These are phyloP conservation scores for Serrognathus titanus DNA, from an alignment of 2,888 invertebrate genomes.

Conservation along the genomic window DNA sequence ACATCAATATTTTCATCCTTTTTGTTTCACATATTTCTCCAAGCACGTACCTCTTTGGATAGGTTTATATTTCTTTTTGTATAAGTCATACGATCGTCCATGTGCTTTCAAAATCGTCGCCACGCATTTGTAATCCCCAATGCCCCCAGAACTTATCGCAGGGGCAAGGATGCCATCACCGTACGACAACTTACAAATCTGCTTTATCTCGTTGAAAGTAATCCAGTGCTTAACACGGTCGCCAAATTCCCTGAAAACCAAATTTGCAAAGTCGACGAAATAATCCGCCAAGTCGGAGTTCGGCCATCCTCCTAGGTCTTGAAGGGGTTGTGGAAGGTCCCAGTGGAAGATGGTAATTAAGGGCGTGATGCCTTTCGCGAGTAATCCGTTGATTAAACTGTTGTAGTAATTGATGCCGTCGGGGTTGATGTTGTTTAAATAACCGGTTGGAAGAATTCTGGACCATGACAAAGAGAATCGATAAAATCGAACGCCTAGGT, in stretches of 20 bases:
- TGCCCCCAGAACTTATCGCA: slow-evolving; percentile 47
- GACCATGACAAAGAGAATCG: slow-evolving; percentile 66
- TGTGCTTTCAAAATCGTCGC: slow-evolving; percentile 65
- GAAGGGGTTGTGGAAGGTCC: slow-evolving; percentile 59
- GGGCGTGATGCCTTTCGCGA: slow-evolving; percentile 54
- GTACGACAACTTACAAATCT: slow-evolving; percentile 35
- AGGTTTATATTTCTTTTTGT: slow-evolving; percentile 50
- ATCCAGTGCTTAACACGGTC: slow-evolving; percentile 35
- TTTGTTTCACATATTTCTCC: too few species aligned
- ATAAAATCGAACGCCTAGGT: slow-evolving; percentile 57
- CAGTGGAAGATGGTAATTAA: slow-evolving; percentile 63
- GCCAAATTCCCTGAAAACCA: slow-evolving; percentile 52
- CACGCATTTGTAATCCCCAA: slow-evolving; percentile 60
- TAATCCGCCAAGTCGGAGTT: slow-evolving; percentile 59
- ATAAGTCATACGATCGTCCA: slow-evolving; percentile 59
- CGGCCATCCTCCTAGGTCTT: slow-evolving; percentile 62
- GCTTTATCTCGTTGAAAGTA: slow-evolving; percentile 24
- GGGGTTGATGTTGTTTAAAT: slow-evolving; percentile 55
- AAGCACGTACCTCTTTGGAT: slow-evolving; percentile 31
- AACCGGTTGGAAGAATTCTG: slow-evolving; percentile 60
- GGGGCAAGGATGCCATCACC: slow-evolving; percentile 38
- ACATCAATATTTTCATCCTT: slow-evolving; percentile 39
- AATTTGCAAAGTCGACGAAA: slow-evolving; percentile 58
- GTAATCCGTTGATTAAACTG: slow-evolving; percentile 57
- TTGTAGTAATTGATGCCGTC: slow-evolving; percentile 63